Base-by-base conservation (phyloP, 2,113 vertebrate genomes). In the Galbula dea region DNA sequence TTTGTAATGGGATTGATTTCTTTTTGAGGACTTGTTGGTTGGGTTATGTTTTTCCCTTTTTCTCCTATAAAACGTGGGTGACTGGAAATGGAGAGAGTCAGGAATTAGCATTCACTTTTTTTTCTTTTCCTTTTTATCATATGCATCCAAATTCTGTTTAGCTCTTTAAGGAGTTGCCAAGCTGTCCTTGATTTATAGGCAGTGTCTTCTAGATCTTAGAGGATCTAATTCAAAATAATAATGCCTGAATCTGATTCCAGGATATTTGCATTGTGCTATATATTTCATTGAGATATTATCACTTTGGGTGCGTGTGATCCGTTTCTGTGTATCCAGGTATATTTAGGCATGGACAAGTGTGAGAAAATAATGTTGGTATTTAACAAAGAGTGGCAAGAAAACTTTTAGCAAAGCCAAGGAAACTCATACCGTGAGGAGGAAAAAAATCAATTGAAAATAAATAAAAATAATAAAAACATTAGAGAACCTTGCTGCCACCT, bases 131-230 rank as follows among this genome's bases (percentile, higher is more conserved):
- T 97, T 97, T 97, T 96, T 91, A 92, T 90, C 92, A 15, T 78
- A 88, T 82, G 86, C 89, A 83, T 94, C 91, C 88, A 89, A 93
- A 90, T 95, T 95, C 95, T 75, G 89, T 92, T 93, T 87, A 95
- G 92, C 92, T 96, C 96, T 97, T 96, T 94, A 93, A 81, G 89
- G 89, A 92, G 88, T 91, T 93, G 93, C 93, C 94, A 96, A 88
- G 68, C 93, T 97, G 97, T 97, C 95, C 96, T 95, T 92, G 94
- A 97, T 95, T 97, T 97, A 96, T 93, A 93, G 92, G 61, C 90
- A 69, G 77, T 74, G 94, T 94, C 94, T 97, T 81, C 78, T 76
- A 74, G 73, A 97, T 93, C 84, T 79, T 75, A 94, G 91, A 96
- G 86, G 86, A 90, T 90, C 95, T 95, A 81, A 94, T 94, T 96